A percentile compares a stretch with the other conserved stretches of the same genome.
Evolutionary conservation across 2,113 vertebrate genomes (phyloP).

Genomic region (Syrrhaptes paradoxus): DNA sequence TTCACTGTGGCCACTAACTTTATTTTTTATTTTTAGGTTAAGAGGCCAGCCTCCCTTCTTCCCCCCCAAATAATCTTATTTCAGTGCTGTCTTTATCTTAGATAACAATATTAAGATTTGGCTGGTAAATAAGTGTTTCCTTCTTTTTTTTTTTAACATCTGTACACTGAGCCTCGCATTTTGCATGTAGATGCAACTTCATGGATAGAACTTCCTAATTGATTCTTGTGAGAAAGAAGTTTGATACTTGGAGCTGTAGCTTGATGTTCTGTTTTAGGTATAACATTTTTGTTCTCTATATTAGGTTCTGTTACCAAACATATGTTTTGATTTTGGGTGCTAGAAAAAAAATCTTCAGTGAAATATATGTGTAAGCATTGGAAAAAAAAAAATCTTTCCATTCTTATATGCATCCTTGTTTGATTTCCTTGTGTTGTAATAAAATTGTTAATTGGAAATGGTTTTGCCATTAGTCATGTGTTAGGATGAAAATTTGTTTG

Average conservation of each 20-base stretch:
- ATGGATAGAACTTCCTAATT: background rate
- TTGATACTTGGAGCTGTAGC: background rate
- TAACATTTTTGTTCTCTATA: background rate
- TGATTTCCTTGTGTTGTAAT: background rate
- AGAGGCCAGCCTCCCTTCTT: background rate
- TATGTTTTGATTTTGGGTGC: background rate
- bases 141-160: background rate
- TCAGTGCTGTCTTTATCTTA: background rate
- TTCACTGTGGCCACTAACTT: background rate
- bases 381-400: background rate
- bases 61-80: background rate
- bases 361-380: background rate
- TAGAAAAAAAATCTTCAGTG: background rate
- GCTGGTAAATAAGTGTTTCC: background rate
- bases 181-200: background rate
- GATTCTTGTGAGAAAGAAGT: background rate
- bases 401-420: background rate
- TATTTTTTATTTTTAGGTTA: background rate
- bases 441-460: background rate
- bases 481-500: background rate
- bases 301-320: background rate
- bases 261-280: background rate
- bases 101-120: background rate
- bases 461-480: background rate
- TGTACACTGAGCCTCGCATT: background rate